phyloP scores from a whole-genome alignment of 2,888 invertebrate genomes.

The Ischnus inquisitorius region DNA sequence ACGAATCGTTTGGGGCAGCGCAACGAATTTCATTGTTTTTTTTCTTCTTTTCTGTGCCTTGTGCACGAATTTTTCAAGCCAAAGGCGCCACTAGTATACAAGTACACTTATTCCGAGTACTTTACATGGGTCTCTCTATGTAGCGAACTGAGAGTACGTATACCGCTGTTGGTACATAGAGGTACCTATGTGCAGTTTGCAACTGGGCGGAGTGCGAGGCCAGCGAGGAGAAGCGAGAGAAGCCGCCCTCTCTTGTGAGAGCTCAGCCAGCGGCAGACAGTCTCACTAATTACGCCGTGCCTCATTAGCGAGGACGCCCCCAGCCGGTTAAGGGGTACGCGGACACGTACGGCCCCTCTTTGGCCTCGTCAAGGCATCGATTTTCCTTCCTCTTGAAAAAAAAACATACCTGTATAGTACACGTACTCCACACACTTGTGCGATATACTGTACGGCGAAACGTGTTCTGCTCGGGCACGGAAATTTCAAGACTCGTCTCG shows the following conservation, averaged over 20 bases:
- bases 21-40: no score
- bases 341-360: constrained; percentile 80
- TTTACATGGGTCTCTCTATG: constrained; percentile 37
- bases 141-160: constrained; percentile 42
- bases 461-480: constrained; percentile 32
- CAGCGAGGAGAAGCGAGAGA: constrained; percentile 46
- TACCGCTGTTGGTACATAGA: constrained; percentile 42
- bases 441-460: constrained; percentile 48
- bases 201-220: constrained; percentile 48
- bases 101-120: constrained; percentile 35
- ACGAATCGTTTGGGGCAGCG: background rate
- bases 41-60: background rate
- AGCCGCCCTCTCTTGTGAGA: constrained; percentile 60
- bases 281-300: constrained; percentile 85
- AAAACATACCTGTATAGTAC: constrained; percentile 29
- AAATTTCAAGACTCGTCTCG: constrained; percentile 35
- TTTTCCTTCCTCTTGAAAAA: constrained; percentile 73
- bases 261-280: constrained; percentile 81
- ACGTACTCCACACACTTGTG: constrained; percentile 34
- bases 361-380: constrained; percentile 81
- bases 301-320: constrained; percentile 84
- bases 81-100: constrained; percentile 31
- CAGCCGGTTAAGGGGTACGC: constrained; percentile 77
- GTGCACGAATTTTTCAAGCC: constrained; percentile 25
- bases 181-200: constrained; percentile 38